These are phyloP conservation scores for Aegithalos caudatus DNA, from an alignment of 2,113 vertebrate species.

Conservation along the genomic window DNA sequence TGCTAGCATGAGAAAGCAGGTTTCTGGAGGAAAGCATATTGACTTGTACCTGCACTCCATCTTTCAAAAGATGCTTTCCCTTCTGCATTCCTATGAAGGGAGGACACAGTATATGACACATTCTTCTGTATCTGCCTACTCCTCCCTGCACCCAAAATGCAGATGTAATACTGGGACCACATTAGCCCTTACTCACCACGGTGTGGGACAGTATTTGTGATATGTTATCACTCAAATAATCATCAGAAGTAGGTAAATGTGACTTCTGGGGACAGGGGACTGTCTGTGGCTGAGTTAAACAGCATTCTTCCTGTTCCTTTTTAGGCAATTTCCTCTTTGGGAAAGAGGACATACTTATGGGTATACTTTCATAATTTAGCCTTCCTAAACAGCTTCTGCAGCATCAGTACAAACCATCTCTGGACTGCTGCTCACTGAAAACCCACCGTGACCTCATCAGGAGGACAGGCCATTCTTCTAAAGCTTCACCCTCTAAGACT, in stretches of 20 bases:
- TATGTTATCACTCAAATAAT: neutral
- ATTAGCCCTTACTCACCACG: neutral
- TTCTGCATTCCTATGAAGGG: neutral
- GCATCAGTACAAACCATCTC: neutral
- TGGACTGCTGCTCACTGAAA: neutral
- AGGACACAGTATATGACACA: fast-evolving
- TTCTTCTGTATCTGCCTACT: neutral
- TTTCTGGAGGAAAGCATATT: neutral
- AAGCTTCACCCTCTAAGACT: neutral
- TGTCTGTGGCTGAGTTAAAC: neutral
- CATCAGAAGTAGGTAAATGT: neutral
- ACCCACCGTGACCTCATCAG: neutral
- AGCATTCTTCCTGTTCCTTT: neutral
- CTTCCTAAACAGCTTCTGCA: neutral
- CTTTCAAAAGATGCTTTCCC: neutral
- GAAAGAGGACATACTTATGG: neutral
- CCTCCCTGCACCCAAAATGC: neutral
- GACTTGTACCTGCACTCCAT: neutral
- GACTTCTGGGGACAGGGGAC: neutral
- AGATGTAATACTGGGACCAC: neutral
- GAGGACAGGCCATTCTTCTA: neutral
- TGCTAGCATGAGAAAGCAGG: neutral
- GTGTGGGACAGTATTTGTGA: neutral
- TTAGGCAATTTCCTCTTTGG: neutral
- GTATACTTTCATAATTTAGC: neutral